A percentile compares a stretch with the other conserved stretches of the same genome.
phyloP scores from a whole-genome alignment of 2,888 invertebrate species.

The Seira ritae region DNA sequence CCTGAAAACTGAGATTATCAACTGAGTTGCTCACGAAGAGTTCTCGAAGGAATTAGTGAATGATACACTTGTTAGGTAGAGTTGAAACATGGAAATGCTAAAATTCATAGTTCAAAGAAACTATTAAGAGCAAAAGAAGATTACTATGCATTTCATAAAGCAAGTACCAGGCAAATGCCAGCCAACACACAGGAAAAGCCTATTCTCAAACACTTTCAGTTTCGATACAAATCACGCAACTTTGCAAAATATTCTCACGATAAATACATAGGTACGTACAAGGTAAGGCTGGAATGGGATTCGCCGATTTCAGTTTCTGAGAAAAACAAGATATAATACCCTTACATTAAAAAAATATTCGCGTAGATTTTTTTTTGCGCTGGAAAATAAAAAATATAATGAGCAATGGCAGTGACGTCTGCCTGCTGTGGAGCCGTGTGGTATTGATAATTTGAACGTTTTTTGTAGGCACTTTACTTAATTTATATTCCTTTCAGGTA shows the following conservation, averaged over 20 bases:
- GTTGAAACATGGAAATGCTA: too few species aligned
- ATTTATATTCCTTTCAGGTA: neutral
- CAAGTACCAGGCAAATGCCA: neutral
- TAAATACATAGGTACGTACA: neutral
- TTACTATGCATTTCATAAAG: neutral
- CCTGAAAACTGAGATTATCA: too few species aligned
- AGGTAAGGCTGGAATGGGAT: neutral
- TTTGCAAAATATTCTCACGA: slow-evolving; percentile 9
- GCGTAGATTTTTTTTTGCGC: neutral
- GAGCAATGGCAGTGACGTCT: neutral
- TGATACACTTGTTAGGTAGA: too few species aligned
- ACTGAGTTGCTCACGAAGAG: too few species aligned
- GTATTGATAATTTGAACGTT: neutral
- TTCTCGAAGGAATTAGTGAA: too few species aligned
- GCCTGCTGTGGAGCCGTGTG: neutral
- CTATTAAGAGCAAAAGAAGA: neutral
- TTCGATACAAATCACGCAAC: slow-evolving; percentile 9
- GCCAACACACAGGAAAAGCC: neutral
- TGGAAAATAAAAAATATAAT: neutral
- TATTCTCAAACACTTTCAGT: neutral
- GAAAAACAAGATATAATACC: neutral
- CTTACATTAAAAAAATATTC: neutral
- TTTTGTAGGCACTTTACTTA: neutral
- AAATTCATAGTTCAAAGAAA: slow-evolving; percentile 3
- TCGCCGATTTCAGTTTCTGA: slow-evolving; percentile 2